Conservation (phyloP, 2,797 vertebrate species). For the Chiloscyllium punctatum region DNA sequence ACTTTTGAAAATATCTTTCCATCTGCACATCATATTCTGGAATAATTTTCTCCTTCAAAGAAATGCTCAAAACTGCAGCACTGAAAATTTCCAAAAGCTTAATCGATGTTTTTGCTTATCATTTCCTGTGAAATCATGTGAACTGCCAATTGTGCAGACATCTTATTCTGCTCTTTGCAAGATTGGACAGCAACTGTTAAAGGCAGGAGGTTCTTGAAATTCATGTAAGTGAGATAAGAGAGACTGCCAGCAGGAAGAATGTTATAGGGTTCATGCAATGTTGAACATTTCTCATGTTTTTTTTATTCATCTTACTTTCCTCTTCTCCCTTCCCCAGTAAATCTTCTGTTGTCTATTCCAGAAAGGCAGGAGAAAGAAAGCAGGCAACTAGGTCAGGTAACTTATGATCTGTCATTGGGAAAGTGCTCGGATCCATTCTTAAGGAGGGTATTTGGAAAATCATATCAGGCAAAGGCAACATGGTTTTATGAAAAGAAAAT, state of each 20-base stretch:
- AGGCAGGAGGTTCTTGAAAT: neutral
- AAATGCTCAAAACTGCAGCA: neutral
- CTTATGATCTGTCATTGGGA: neutral
- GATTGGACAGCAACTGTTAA: neutral
- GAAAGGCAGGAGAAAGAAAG: neutral
- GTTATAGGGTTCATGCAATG: neutral
- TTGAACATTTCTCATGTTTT: neutral
- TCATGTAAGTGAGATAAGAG: neutral
- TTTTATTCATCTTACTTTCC: neutral
- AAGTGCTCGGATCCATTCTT: neutral
- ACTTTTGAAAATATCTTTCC: neutral
- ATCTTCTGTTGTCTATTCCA: neutral
- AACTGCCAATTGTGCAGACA: constrained; percentile 12
- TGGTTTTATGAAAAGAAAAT: neutral
- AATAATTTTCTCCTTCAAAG: neutral
- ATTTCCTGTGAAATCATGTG: constrained; percentile 1
- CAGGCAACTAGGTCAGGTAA: neutral
- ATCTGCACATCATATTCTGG: neutral
- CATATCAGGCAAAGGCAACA: no score
- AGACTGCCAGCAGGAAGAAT: neutral
- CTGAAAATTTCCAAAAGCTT: neutral
- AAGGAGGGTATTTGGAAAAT: neutral
- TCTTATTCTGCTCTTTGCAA: constrained; percentile 15
- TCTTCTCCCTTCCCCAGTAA: neutral
- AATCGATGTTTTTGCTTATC: constrained; percentile 25